Percentiles rank a stretch among this genome's conserved stretches.
Evolutionary conservation across 2,113 vertebrate genomes (phyloP).

Genomic region (Crotalus tigris): DNA sequence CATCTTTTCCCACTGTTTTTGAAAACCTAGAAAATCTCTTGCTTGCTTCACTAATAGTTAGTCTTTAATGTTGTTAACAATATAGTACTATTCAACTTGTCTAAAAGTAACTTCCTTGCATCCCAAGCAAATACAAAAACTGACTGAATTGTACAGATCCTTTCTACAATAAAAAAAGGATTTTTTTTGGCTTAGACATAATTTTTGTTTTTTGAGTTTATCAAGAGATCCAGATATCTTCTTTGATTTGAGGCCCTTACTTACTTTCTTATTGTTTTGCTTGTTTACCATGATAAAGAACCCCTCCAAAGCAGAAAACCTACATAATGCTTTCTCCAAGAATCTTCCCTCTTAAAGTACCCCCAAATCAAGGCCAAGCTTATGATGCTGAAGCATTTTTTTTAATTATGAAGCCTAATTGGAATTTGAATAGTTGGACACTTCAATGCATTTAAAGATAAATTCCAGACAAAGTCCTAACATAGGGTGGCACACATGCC

Average conservation of each 20-base stretch:
- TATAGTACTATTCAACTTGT: not conserved
- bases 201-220: not conserved
- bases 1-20: conserved; percentile 42
- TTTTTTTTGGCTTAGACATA: not conserved
- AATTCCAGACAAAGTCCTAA: not conserved
- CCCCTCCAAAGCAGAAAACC: not conserved
- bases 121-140: not conserved
- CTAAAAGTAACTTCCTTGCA: not conserved
- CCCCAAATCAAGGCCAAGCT: not conserved
- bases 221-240: not conserved
- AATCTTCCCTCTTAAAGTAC: not conserved
- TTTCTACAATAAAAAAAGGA: not conserved
- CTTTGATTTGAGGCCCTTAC: not conserved
- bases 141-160: conserved; percentile 5
- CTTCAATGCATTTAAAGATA: not conserved
- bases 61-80: conserved; percentile 7
- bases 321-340: not conserved
- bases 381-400: not conserved
- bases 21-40: conserved; percentile 8
- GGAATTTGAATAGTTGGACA: not conserved
- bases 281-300: not conserved
- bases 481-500: not conserved
- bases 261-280: not conserved
- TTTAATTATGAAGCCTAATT: not conserved
- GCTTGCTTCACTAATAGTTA: conserved; percentile 36